A percentile compares a stretch with the other conserved stretches of the same genome.
phyloP scores from a whole-genome alignment of 2,797 vertebrate species.

The Potorous gilbertii region DNA sequence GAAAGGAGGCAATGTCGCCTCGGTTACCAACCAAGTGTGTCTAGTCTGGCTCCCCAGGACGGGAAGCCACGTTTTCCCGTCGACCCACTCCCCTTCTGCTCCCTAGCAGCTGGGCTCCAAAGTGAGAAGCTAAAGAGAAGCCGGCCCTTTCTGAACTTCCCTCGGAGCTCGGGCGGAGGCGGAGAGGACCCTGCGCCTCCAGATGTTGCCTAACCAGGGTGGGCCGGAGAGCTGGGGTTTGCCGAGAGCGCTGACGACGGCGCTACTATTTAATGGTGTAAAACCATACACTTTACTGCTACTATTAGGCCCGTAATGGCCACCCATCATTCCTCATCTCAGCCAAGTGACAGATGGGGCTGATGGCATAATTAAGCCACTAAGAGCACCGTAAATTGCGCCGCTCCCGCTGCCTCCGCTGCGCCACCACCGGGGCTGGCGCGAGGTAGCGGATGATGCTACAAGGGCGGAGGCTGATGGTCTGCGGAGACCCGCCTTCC shows the following conservation, averaged over 20 bases:
- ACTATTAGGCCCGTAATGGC: slow-evolving; percentile 81
- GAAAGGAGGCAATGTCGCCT: not conserved
- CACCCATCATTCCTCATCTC: slow-evolving; percentile 82
- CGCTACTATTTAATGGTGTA: slow-evolving; percentile 75
- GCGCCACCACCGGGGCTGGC: not conserved
- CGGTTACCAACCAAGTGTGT: not conserved
- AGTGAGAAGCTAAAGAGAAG: not conserved
- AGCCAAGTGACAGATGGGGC: slow-evolving; percentile 78
- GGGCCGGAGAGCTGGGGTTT: not conserved
- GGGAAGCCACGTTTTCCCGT: not conserved
- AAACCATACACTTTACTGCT: slow-evolving; percentile 81
- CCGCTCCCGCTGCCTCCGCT: slow-evolving; percentile 53
- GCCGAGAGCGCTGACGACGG: slow-evolving; percentile 57
- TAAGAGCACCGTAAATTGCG: slow-evolving; percentile 82
- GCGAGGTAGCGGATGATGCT: not conserved
- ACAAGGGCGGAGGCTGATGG: not conserved
- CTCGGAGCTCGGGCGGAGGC: not conserved
- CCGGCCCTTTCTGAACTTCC: not conserved
- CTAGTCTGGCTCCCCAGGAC: not conserved
- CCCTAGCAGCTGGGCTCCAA: not conserved
- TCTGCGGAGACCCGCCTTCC: not conserved
- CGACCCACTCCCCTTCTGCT: not conserved
- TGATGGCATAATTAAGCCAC: slow-evolving; percentile 83
- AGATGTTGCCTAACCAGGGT: not conserved
- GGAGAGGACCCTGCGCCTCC: not conserved